Percentiles rank a stretch among this genome's conserved stretches.
These are phyloP conservation scores for Reticulitermes lucifugus DNA, from an alignment of 2,888 invertebrate species.

Conservation along the genomic window DNA sequence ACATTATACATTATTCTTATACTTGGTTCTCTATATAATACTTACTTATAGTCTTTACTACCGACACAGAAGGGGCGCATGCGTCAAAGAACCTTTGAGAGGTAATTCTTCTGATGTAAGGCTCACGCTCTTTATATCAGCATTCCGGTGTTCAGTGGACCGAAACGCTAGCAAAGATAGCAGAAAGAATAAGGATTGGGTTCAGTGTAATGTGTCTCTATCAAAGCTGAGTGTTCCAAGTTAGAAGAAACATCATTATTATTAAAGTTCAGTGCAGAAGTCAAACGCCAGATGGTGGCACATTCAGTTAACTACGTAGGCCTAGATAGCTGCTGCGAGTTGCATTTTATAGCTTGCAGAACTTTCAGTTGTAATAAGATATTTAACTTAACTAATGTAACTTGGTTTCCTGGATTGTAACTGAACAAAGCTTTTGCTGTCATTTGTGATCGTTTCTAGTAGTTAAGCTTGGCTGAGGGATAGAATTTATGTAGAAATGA, in stretches of 20 bases:
- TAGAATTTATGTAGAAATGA: too few relatives aligned
- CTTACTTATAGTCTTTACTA: neutral
- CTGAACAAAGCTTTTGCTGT: too few relatives aligned
- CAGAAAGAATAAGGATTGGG: neutral
- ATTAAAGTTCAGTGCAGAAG: neutral
- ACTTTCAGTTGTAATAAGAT: too few relatives aligned
- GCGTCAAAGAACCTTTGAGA: neutral
- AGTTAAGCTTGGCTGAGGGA: too few relatives aligned
- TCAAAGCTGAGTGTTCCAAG: neutral
- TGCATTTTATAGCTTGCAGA: too few relatives aligned
- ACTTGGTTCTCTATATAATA: too few relatives aligned
- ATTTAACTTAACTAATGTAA: too few relatives aligned
- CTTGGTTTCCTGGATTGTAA: too few relatives aligned
- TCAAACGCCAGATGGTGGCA: neutral
- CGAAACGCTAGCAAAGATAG: neutral
- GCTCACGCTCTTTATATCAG: neutral
- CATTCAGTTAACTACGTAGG: neutral
- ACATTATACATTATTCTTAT: too few relatives aligned
- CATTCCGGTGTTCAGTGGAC: neutral
- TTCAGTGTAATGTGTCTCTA: neutral
- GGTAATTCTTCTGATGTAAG: neutral
- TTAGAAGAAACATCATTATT: slow-evolving; percentile 1
- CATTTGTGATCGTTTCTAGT: too few relatives aligned
- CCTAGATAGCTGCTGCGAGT: too few relatives aligned
- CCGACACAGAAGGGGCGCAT: neutral